Base-by-base conservation (phyloP, 2,113 vertebrate genomes). In the Myrmecobius fasciatus region DNA sequence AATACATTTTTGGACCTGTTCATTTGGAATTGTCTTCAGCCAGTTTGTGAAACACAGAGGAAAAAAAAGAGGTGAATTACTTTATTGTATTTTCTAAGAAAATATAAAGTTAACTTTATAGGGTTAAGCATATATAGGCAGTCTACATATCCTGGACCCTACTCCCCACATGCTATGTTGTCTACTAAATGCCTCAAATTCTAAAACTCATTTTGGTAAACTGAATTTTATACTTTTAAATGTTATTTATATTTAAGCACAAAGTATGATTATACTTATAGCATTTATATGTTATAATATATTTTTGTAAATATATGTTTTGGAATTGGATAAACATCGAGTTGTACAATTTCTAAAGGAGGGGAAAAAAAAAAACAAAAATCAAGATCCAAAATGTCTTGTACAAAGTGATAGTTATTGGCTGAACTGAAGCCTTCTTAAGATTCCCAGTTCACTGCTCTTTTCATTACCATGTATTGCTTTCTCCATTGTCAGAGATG, bases 181-280 rank as follows among this genome's bases (percentile, higher is more conserved):
- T 3, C 67, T 75, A n/a, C 67, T n/a, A 75, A 36, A n/a, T n/a
- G 67, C 17, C 36, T 4, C 1, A n/a, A n/a, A 75, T 75, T 75
- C 67, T n/a, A 75, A 5, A 75, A 75, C 36, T 75, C 36, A n/a
- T n/a, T 75, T 75, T n/a, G 17, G 36, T 75, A 75, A 96, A 94
- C 49, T 91, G 31, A 95, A 28, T 91, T 94, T 96, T 46, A 93
- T 75, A 28, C 94, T 93, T 93, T 83, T 83, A 43, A 60, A 25
- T 89, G 36, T 94, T 95, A 91, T 93, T 54, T 92, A 89, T 83
- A 96, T 31, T 56, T 46, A 96, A 67, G 47, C 91, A 75, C 36
- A 75, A 75, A n/a, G 36, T n/a, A n/a, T 20, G 4, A 6, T 75
- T 75, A n/a, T 20, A n/a, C 14, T 36, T 75, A n/a, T n/a, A 75